Evolutionary conservation across 1,140 invertebrate species (phyloP).

Genomic region (Drosophila tsacasi): DNA sequence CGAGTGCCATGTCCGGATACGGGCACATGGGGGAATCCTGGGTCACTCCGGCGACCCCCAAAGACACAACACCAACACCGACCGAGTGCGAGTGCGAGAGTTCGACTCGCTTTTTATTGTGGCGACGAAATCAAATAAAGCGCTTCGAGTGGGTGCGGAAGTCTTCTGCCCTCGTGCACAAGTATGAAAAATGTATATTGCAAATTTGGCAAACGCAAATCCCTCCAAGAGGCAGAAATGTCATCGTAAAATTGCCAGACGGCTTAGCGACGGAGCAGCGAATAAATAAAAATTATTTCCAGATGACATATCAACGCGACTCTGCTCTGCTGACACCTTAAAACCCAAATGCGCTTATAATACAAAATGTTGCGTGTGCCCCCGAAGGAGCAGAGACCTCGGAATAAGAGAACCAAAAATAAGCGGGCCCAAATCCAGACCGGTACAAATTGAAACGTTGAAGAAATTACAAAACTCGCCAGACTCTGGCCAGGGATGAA

Average conservation of each 20-base stretch:
- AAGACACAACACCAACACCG: background rate
- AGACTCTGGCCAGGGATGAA: background rate
- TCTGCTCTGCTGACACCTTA: constrained; percentile 75
- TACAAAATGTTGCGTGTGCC: constrained; percentile 69
- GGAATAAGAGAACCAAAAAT: constrained; percentile 39
- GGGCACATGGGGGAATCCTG: constrained; percentile 46
- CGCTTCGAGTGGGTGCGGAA: constrained; percentile 51
- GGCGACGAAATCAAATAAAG: constrained; percentile 83
- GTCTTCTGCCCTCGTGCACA: constrained; percentile 21
- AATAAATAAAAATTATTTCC: constrained; percentile 84
- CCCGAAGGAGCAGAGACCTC: constrained; percentile 27
- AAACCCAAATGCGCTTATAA: constrained; percentile 83
- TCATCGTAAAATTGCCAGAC: constrained; percentile 83
- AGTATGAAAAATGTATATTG: constrained; percentile 78
- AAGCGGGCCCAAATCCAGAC: constrained; percentile 58
- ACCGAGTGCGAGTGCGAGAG: constrained; percentile 2
- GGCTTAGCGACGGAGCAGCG: constrained; percentile 65
- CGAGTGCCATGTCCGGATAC: constrained; percentile 5
- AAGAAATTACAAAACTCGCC: constrained; percentile 68
- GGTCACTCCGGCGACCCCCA: constrained; percentile 21
- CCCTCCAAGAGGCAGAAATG: constrained; percentile 76
- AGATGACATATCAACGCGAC: constrained; percentile 81
- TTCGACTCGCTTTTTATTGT: constrained; percentile 67
- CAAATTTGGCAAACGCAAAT: constrained; percentile 65
- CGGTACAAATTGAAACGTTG: constrained; percentile 78